Percentiles rank a stretch among this genome's conserved stretches.
Evolutionary conservation across 1,140 invertebrate species (phyloP).

Genomic region (Heliconius hewitsoni): DNA sequence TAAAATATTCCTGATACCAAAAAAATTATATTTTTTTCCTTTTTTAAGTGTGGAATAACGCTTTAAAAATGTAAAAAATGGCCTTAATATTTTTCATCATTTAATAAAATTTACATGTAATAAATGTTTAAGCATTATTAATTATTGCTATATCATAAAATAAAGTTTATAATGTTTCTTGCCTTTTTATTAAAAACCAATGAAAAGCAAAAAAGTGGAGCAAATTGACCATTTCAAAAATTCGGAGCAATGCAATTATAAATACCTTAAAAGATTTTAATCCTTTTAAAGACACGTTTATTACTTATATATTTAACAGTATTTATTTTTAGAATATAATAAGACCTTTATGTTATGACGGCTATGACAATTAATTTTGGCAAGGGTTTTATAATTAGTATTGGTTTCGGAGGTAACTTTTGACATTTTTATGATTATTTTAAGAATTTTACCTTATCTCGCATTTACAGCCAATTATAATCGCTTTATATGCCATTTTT

Average conservation of each 20-base stretch:
- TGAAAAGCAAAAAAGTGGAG: conserved; percentile 1
- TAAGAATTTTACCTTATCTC: neutral
- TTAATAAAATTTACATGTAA: too few species aligned
- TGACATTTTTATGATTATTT: neutral
- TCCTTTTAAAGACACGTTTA: neutral
- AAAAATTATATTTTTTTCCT: too few species aligned
- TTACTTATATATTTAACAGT: neutral
- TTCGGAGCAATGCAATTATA: neutral
- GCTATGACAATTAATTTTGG: neutral
- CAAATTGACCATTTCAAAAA: conserved; percentile 1
- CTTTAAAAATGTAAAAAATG: too few species aligned
- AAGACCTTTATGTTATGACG: neutral
- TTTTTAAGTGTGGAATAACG: too few species aligned
- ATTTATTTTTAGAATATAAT: conserved; percentile 2
- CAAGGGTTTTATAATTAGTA: neutral
- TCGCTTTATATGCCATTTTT: neutral
- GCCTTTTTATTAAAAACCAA: neutral
- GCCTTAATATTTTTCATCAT: too few species aligned
- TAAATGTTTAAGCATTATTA: neutral
- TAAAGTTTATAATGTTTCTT: neutral
- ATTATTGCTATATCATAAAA: neutral
- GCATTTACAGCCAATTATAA: neutral
- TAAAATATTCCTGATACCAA: too few species aligned
- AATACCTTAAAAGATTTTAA: neutral
- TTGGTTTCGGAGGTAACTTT: neutral